phyloP scores from a whole-genome alignment of 2,888 invertebrate species.

The Drosophila emarginata region DNA sequence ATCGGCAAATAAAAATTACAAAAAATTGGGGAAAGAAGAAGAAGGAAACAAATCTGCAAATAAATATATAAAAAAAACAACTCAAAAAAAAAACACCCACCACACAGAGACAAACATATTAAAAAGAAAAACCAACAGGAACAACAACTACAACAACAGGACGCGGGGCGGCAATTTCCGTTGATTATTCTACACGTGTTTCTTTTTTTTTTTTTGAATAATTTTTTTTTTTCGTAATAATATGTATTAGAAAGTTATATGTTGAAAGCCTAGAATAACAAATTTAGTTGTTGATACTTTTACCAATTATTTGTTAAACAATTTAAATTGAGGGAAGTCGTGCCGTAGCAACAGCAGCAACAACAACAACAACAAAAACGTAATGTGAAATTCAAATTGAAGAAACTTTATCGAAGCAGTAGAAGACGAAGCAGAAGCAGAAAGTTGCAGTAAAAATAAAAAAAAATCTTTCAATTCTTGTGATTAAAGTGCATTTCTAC shows the following conservation, averaged over 20 bases:
- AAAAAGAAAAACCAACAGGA: not conserved
- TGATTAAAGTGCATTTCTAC: conserved; percentile 78
- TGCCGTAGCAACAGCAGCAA: conserved; percentile 21
- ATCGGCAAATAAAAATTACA: not conserved
- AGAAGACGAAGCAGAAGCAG: not conserved
- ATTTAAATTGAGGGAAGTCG: conserved; percentile 25
- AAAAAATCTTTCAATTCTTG: conserved; percentile 64
- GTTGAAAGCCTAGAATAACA: conserved; percentile 75
- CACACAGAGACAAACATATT: not conserved
- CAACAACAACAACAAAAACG: conserved; percentile 2
- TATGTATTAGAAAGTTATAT: conserved; percentile 73
- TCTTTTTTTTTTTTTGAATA: not conserved
- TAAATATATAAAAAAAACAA: not conserved
- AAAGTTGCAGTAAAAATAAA: conserved; percentile 19
- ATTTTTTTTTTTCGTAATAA: conserved; percentile 56
- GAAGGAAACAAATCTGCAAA: not conserved
- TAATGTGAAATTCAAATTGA: conserved; percentile 12
- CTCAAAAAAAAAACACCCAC: no score
- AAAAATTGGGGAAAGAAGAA: no score
- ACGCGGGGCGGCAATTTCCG: conserved; percentile 67
- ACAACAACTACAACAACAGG: conserved; percentile 13
- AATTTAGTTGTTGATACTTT: conserved; percentile 78
- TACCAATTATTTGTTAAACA: conserved; percentile 75
- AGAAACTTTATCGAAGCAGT: not conserved
- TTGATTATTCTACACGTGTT: conserved; percentile 34